Evolutionary conservation across 2,888 invertebrate genomes (phyloP).

Genomic region (Diploptera punctata): DNA sequence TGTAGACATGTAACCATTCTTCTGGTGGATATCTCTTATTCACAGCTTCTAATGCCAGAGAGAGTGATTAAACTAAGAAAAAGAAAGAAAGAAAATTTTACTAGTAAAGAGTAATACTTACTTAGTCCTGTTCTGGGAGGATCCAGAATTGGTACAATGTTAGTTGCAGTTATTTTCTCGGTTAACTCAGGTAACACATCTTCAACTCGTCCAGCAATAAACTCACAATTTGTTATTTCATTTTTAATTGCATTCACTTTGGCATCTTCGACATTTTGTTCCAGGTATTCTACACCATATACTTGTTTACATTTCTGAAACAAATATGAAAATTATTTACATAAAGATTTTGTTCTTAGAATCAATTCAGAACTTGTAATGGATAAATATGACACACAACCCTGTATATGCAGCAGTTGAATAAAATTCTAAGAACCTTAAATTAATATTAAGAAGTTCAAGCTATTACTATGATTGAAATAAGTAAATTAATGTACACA

Average conservation of each 20-base stretch:
- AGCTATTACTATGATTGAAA: no score
- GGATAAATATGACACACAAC: neutral
- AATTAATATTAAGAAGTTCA: no score
- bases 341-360: neutral
- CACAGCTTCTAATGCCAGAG: no score
- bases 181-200: constrained; percentile 56
- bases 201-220: constrained; percentile 64
- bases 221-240: constrained; percentile 57
- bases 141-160: constrained; percentile 64
- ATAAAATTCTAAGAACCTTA: no score
- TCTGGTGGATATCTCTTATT: no score
- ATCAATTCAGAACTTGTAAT: neutral
- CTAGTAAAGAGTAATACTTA: no score
- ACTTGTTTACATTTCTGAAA: constrained; percentile 51
- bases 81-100: no score
- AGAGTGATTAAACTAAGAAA: no score
- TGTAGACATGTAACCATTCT: no score
- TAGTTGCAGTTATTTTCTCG: constrained; percentile 47
- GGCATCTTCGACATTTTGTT: constrained; percentile 64
- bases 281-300: constrained; percentile 64
- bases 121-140: constrained; percentile 65
- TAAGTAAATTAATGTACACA: no score
- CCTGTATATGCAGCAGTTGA: no score
- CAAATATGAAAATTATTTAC: neutral
- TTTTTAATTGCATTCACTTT: constrained; percentile 61